These are phyloP conservation scores for Willisornis vidua DNA, from an alignment of 2,113 vertebrate genomes.

Conservation along the genomic window DNA sequence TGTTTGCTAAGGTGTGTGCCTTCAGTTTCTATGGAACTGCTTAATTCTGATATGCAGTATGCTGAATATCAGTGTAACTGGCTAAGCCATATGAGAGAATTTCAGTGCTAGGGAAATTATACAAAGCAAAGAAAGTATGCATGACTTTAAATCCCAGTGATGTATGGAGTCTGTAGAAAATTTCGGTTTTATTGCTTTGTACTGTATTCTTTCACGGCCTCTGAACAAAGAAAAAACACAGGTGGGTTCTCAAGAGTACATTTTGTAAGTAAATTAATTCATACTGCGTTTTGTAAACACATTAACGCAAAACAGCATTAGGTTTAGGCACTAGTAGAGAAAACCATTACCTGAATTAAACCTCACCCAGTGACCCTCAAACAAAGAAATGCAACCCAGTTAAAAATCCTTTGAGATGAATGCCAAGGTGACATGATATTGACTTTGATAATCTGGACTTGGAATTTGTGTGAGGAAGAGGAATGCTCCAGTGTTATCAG, in stretches of 20 bases:
- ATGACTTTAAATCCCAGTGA: not conserved
- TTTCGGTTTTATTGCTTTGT: constrained; percentile 5
- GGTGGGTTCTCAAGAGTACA: not conserved
- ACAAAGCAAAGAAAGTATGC: not conserved
- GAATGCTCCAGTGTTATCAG: not conserved
- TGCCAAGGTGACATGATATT: not conserved
- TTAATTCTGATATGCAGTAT: not conserved
- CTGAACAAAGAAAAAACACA: not conserved
- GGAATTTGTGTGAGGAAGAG: not conserved
- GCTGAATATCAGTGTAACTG: not conserved
- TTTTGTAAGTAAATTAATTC: constrained; percentile 38
- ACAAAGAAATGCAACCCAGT: not conserved
- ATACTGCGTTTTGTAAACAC: not conserved
- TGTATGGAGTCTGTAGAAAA: not conserved
- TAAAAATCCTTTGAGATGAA: constrained; percentile 35
- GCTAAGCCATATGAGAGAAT: not conserved
- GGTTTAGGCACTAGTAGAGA: constrained; percentile 9
- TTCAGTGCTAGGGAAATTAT: not conserved
- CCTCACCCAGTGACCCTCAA: not conserved
- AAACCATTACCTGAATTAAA: not conserved
- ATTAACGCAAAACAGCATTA: not conserved
- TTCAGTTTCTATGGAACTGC: not conserved
- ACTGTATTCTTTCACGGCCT: constrained; percentile 14
- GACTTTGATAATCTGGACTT: not conserved
- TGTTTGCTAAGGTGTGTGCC: not conserved